These are phyloP conservation scores for Astreopora myriophthalma DNA, from an alignment of 64 coral and sea anemone species.

Conservation along the genomic window DNA sequence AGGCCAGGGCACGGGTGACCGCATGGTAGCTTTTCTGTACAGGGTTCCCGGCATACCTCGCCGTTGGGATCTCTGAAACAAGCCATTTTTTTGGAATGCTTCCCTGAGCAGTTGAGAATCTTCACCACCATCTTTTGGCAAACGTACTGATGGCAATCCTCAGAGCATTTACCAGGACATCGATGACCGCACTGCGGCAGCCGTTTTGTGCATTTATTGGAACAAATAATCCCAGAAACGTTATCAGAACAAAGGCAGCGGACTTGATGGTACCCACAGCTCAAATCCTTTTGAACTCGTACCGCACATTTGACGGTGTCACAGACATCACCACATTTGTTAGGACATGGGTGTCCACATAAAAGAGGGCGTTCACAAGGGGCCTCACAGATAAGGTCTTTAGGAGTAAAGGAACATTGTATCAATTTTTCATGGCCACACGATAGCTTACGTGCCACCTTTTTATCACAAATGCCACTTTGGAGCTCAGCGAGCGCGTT, in stretches of 20 bases:
- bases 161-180: conserved; percentile 44
- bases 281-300: not conserved
- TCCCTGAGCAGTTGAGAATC: conserved; percentile 13
- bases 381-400: conserved; percentile 4
- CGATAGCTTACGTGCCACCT: conserved; percentile 7
- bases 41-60: conserved; percentile 27
- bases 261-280: conserved; percentile 13
- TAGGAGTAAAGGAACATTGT: not conserved
- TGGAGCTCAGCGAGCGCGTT: not conserved
- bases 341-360: conserved; percentile 54
- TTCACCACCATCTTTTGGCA: not conserved
- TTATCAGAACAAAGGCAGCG: not conserved
- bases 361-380: conserved; percentile 49
- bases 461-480: not conserved
- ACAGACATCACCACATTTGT: conserved; percentile 62
- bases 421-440: conserved; percentile 54
- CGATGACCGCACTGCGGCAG: not conserved
- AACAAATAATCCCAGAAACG: conserved; percentile 6
- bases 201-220: not conserved
- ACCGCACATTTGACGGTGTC: not conserved
- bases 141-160: not conserved
- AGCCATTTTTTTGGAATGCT: not conserved
- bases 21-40: not conserved
- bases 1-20: conserved; percentile 26
- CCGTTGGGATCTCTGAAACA: conserved; percentile 12